These are phyloP conservation scores for Strongylocentrotus purpuratus DNA, from an alignment of 35 echinoderm and acorn worm genomes.

Conservation along the genomic window DNA sequence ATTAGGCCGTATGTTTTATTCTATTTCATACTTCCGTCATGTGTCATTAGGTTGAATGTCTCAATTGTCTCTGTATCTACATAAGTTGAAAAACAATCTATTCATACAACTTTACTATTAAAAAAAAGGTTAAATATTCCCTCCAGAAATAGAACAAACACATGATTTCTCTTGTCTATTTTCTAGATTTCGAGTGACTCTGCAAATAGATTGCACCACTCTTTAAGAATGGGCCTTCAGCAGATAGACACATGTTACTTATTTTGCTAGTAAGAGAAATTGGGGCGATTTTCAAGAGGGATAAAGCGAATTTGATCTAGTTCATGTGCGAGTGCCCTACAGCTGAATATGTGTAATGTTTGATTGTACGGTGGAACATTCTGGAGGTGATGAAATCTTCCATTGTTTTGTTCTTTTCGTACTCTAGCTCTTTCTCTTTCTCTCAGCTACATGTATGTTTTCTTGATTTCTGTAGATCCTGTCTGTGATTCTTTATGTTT, in stretches of 20 bases:
- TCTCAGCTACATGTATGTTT: too few relatives aligned
- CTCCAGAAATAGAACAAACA: slow-evolving; percentile 17
- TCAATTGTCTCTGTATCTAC: not conserved
- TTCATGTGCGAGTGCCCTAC: not conserved
- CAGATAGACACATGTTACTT: not conserved
- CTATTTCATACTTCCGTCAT: not conserved
- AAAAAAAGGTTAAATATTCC: not conserved
- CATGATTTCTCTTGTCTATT: not conserved
- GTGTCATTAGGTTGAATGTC: not conserved
- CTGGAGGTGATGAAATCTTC: not conserved
- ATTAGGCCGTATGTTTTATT: not conserved
- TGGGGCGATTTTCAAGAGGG: not conserved
- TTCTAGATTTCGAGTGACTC: not conserved
- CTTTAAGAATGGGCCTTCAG: not conserved
- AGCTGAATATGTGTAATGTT: not conserved
- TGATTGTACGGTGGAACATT: not conserved
- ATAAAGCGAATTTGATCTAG: not conserved
- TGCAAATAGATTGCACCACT: not conserved
- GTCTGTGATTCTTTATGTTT: too few relatives aligned
- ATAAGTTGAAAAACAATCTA: too few relatives aligned
- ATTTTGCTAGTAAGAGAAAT: not conserved
- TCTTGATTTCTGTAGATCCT: too few relatives aligned
- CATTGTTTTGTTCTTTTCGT: not conserved
- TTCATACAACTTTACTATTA: too few relatives aligned
- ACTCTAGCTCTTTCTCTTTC: too few relatives aligned